Evolutionary conservation across 2,113 vertebrate genomes (phyloP).

Genomic region (Morone chrysops): DNA sequence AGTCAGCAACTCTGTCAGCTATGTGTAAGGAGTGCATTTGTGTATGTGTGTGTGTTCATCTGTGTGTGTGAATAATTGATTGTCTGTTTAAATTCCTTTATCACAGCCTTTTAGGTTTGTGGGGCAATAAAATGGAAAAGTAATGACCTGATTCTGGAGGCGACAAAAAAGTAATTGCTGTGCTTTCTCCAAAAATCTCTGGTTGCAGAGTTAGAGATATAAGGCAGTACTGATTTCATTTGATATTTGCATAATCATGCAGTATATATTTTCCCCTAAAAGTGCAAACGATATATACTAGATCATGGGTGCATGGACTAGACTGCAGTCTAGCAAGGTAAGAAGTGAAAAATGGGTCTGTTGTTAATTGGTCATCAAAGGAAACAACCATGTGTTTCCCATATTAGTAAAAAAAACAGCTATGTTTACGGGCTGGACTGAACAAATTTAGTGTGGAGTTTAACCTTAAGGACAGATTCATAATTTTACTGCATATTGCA

Average conservation of each 20-base stretch:
- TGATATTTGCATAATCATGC: not conserved
- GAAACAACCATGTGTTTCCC: too few species aligned
- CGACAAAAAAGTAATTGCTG: not conserved
- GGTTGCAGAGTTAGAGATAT: not conserved
- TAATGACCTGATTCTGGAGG: constrained; percentile 34
- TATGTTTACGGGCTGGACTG: not conserved
- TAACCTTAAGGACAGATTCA: not conserved
- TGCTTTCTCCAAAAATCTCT: not conserved
- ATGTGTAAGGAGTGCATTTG: constrained; percentile 1
- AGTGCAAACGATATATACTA: not conserved
- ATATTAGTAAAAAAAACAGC: too few species aligned
- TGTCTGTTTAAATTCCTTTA: constrained; percentile 6
- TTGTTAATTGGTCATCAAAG: not conserved
- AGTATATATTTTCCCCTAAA: not conserved
- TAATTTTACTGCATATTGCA: too few species aligned
- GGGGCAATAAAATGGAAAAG: constrained; percentile 13
- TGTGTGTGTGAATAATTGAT: constrained; percentile 5
- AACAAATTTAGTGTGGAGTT: not conserved
- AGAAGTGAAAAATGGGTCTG: not conserved
- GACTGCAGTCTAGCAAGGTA: not conserved
- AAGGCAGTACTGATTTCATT: not conserved
- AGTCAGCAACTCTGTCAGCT: constrained; percentile 58
- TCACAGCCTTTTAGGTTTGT: not conserved
- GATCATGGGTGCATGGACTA: not conserved
- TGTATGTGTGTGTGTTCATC: constrained; percentile 6